phyloP scores from a whole-genome alignment of 2,888 invertebrate genomes.

The Sycophila texana region DNA sequence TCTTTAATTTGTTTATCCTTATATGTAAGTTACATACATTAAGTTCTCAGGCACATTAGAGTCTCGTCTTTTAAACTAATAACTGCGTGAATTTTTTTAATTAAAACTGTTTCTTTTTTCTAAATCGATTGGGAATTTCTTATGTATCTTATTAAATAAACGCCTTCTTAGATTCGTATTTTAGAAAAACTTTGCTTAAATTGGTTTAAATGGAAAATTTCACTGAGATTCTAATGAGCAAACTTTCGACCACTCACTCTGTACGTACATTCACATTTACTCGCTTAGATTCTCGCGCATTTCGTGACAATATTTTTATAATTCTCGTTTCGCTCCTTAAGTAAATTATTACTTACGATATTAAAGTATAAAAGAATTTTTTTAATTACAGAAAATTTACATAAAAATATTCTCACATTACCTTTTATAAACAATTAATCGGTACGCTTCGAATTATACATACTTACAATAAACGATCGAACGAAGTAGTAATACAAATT shows the following conservation, averaged over 20 bases:
- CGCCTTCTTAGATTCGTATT: not conserved
- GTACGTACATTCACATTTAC: constrained; percentile 27
- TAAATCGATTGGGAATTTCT: no score
- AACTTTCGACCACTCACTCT: constrained; percentile 31
- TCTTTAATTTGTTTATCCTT: constrained; percentile 50
- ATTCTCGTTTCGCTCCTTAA: not conserved
- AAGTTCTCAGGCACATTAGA: constrained; percentile 44
- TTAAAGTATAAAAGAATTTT: not conserved
- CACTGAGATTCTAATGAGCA: constrained; percentile 43
- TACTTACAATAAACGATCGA: constrained; percentile 34
- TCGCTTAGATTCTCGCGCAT: constrained; percentile 33
- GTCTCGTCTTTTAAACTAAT: constrained; percentile 43
- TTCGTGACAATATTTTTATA: constrained; percentile 31
- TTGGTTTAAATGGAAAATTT: constrained; percentile 25
- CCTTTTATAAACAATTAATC: constrained; percentile 21
- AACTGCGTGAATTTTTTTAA: no score
- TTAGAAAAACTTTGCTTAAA: constrained; percentile 38
- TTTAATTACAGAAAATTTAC: constrained; percentile 11
- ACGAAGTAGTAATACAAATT: constrained; percentile 53
- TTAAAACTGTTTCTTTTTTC: no score
- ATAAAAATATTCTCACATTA: constrained; percentile 43
- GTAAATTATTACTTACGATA: constrained; percentile 1
- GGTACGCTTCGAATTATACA: constrained; percentile 15
- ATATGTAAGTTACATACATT: not conserved
- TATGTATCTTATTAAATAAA: no score